Conservation (phyloP, 2,888 invertebrate genomes). For the Sepioteuthis lessoniana region DNA sequence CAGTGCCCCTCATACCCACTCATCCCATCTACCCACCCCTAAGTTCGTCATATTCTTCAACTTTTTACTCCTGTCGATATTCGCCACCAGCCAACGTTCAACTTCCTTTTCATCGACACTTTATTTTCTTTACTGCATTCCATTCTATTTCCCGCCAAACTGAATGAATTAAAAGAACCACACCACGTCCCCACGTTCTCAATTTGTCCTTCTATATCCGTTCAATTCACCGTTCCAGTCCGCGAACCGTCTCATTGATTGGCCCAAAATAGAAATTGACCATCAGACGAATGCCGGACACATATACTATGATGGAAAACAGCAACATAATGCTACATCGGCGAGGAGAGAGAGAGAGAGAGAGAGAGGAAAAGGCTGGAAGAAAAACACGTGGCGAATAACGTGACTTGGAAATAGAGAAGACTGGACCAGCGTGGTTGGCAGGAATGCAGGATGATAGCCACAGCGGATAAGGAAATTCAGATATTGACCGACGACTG, state of each 20-base stretch:
- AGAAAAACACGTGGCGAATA: not conserved
- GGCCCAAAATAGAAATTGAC: constrained; percentile 20
- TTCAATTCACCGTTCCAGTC: not conserved
- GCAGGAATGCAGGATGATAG: not conserved
- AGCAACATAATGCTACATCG: not conserved
- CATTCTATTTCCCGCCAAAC: not conserved
- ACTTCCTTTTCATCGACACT: not conserved
- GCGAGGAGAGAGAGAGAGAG: not conserved
- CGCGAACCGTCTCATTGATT: not conserved
- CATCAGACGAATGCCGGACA: not conserved
- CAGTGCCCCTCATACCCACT: too few relatives aligned
- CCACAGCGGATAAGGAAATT: not conserved
- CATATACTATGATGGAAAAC: not conserved
- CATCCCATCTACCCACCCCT: not conserved
- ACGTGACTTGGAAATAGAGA: not conserved
- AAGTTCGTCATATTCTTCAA: not conserved
- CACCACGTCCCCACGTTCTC: not conserved
- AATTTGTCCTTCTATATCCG: constrained; percentile 7
- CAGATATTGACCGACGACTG: not conserved
- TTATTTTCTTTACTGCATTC: not conserved
- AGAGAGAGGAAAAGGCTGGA: not conserved
- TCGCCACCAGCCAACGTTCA: not conserved
- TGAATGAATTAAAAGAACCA: not conserved
- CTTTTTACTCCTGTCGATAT: too few relatives aligned
- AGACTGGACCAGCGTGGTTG: not conserved